Base-by-base conservation (phyloP, 2,797 vertebrate genomes). In the Crocidura indochinensis region DNA sequence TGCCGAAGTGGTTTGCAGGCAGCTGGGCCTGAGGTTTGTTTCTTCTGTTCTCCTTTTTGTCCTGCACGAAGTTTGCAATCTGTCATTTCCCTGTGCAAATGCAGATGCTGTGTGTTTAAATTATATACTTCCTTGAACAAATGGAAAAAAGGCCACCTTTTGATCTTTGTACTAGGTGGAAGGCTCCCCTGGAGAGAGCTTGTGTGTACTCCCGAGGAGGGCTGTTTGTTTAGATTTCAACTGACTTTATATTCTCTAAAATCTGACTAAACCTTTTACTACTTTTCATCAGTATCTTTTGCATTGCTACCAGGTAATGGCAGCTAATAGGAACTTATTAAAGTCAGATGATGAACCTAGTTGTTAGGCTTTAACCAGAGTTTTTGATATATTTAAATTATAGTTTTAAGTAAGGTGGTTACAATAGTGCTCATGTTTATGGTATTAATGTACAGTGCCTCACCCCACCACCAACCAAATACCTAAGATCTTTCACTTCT, bases 1-100 rank as follows among this genome's bases (percentile, higher is more conserved):
- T 69, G 99, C 99, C 31, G 99, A 99, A 96, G 99, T 99, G 78
- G 97, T 99, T 96, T 99, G 99, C 97, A 98, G 99, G 97, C 99
- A 99, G 96, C 98, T 99, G 80, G 99, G 99, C 73, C 97, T 99
- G 86, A 99, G 99, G 99, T 99, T 96, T 97, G 98, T 93, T 69
- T 82, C 80, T 62, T 0, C 8, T 12, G 6, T 24, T 67, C 67
- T 80, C 22, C 22, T 29, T 56, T 53, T 76, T 3, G 12, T 74
- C 64, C 47, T 26, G 19, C 12, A 68, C 68, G 6, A 9, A 4
- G 7, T 27, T 65, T 76, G 26, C 12, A 73, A 26, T 62, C 62
- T 29, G 0, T 67, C 56, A 17, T 76, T 71, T 85, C 51, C 24
- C n/a, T 19, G 31, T 19, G 29, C 78, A 38, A 44, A 49, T 60